phyloP scores from a whole-genome alignment of 2,888 invertebrate genomes.

The Actias luna region DNA sequence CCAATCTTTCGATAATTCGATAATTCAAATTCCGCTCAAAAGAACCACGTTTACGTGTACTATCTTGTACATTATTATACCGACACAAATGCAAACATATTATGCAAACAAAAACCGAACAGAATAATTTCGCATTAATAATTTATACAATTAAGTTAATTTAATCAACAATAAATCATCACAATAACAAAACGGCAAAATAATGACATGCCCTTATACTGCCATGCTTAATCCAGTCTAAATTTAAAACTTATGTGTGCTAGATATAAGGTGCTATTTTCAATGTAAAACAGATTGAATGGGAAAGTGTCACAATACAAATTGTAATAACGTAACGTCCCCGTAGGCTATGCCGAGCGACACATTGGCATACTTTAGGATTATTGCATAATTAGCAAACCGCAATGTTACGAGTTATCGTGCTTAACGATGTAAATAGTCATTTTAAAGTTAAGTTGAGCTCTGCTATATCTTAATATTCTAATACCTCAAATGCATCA shows the following conservation, averaged over 20 bases:
- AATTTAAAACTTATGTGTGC: background rate
- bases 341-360: slow-evolving; percentile 44
- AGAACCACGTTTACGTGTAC: too few species aligned
- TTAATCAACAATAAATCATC: background rate
- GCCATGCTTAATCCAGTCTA: background rate
- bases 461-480: too few species aligned
- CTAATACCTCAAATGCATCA: too few species aligned
- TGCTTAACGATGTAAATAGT: background rate
- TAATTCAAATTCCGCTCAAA: too few species aligned
- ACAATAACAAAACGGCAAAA: background rate
- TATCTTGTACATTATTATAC: background rate
- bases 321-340: slow-evolving; percentile 47
- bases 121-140: background rate
- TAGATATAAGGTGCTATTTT: background rate
- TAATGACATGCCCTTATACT: background rate
- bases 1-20: too few species aligned
- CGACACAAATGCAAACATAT: background rate
- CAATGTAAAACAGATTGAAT: background rate
- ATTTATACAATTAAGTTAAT: background rate
- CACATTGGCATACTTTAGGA: slow-evolving; percentile 53
- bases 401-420: slow-evolving; percentile 5
- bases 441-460: background rate
- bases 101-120: background rate
- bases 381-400: slow-evolving; percentile 32
- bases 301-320: slow-evolving; percentile 45